These are phyloP conservation scores for Pimephales promelas DNA, from an alignment of 2,113 vertebrate genomes.

Conservation along the genomic window DNA sequence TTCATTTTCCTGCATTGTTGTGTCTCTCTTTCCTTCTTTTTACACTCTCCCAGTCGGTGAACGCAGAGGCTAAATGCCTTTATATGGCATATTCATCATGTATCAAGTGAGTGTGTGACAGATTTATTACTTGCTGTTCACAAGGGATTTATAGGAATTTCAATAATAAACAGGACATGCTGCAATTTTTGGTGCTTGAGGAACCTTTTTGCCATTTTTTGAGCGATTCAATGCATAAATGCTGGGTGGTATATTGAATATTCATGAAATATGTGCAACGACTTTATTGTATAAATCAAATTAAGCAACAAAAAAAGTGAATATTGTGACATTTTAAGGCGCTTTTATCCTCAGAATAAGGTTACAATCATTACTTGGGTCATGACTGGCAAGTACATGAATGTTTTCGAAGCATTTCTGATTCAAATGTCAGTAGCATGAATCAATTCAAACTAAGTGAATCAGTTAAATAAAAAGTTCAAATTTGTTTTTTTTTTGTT, in stretches of 20 bases:
- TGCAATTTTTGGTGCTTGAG: slow-evolving; percentile 19
- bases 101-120: slow-evolving; percentile 34
- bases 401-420: not conserved
- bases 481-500: too few relatives aligned
- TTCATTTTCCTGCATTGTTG: not conserved
- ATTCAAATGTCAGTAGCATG: not conserved
- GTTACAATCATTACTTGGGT: not conserved
- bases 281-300: not conserved
- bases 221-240: not conserved
- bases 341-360: not conserved
- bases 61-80: slow-evolving; percentile 40
- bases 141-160: slow-evolving; percentile 49
- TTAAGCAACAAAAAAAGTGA: not conserved
- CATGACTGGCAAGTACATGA: not conserved
- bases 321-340: not conserved
- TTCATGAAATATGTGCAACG: not conserved
- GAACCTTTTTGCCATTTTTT: not conserved
- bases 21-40: not conserved
- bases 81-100: slow-evolving; percentile 44
- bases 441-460: not conserved
- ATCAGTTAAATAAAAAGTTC: too few relatives aligned
- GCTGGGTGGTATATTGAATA: not conserved
- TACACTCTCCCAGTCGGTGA: slow-evolving; percentile 20
- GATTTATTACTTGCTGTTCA: slow-evolving; percentile 42
- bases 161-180: slow-evolving; percentile 42